These are phyloP conservation scores for Brachypteracias leptosomus DNA, from an alignment of 2,113 vertebrate genomes.

Conservation along the genomic window DNA sequence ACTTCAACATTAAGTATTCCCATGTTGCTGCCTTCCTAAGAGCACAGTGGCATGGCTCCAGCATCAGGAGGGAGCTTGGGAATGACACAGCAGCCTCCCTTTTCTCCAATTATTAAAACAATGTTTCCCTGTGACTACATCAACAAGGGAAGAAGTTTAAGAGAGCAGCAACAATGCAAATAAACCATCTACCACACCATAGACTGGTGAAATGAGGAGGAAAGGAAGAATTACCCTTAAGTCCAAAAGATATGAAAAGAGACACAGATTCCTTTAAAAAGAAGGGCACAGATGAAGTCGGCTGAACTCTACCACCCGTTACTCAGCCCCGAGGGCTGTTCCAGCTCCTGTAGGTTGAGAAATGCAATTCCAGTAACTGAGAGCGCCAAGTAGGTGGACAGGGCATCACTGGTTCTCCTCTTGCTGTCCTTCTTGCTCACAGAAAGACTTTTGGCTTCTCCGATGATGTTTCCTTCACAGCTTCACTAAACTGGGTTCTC, in stretches of 20 bases:
- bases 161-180: background rate
- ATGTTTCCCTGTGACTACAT: background rate
- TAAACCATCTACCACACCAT: background rate
- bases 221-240: background rate
- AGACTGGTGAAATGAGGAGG: background rate
- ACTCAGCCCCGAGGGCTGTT: background rate
- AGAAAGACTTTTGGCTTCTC: background rate
- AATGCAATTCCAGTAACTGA: background rate
- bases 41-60: constrained; percentile 35
- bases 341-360: background rate
- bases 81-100: constrained; percentile 14
- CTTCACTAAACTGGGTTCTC: background rate
- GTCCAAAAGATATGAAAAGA: background rate
- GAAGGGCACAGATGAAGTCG: background rate
- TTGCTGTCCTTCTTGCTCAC: background rate
- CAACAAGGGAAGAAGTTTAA: background rate
- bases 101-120: background rate
- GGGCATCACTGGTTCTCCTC: background rate
- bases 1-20: constrained; percentile 24
- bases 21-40: constrained; percentile 6
- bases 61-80: background rate
- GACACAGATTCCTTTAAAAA: background rate
- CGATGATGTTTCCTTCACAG: background rate
- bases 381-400: background rate
- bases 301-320: background rate